Evolutionary conservation across 1,140 invertebrate genomes (phyloP).

Genomic region (Saxidomus purpurata): DNA sequence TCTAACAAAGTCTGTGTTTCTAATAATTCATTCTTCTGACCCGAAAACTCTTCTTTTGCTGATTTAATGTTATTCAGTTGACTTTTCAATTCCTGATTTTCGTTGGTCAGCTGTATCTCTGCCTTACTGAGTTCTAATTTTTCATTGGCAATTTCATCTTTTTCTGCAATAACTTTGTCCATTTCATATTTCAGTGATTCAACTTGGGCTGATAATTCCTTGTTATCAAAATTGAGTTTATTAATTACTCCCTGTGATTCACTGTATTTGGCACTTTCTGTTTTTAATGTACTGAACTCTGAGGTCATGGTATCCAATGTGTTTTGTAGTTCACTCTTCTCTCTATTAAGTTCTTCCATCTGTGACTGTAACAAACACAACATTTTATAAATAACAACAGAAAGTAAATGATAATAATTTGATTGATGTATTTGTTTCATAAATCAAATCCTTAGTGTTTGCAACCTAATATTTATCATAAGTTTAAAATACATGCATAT

Average conservation of each 20-base stretch:
- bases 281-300: slow-evolving; percentile 52
- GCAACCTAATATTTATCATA: too few relatives aligned
- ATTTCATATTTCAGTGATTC: slow-evolving; percentile 77
- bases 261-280: slow-evolving; percentile 58
- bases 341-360: slow-evolving; percentile 63
- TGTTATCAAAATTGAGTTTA: slow-evolving; percentile 79
- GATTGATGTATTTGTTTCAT: too few relatives aligned
- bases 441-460: too few relatives aligned
- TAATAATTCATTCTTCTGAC: slow-evolving; percentile 71
- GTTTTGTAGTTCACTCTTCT: slow-evolving; percentile 53
- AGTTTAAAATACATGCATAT: too few relatives aligned
- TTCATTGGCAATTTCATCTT: slow-evolving; percentile 78
- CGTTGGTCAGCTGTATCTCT: slow-evolving; percentile 77
- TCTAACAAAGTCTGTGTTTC: slow-evolving; percentile 71
- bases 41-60: slow-evolving; percentile 60
- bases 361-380: slow-evolving; percentile 57
- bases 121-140: slow-evolving; percentile 74
- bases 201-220: slow-evolving; percentile 75
- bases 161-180: slow-evolving; percentile 74
- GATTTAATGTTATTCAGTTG: slow-evolving; percentile 67
- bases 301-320: slow-evolving; percentile 31
- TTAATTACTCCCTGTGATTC: slow-evolving; percentile 75
- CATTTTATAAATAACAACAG: too few relatives aligned
- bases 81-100: slow-evolving; percentile 75
- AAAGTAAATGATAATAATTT: too few relatives aligned